Base-by-base conservation (phyloP, 2,888 invertebrate species). In the Baccha elongata region DNA sequence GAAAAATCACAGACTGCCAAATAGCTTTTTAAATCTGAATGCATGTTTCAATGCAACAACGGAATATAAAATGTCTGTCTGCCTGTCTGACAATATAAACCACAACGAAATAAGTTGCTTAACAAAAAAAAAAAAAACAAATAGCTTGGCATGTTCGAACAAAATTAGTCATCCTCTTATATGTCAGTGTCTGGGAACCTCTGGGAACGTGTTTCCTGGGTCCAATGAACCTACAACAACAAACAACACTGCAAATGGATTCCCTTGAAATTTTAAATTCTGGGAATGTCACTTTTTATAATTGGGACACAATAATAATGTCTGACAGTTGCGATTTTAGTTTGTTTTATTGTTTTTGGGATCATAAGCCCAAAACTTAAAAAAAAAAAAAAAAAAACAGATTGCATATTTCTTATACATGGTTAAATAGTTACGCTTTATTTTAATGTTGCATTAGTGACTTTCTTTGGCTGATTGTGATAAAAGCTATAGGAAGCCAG, bases 171-270 rank as follows among this genome's bases (percentile, higher is more conserved):
- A 81, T 67, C 48, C 60, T 40, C 40, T 26, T 26, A 60, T 21
- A n/a, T 55, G 10, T 7, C 13, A 6, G 29, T 42, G 80, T 42
- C 53, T 53, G 15, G 42, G 58, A 40, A 19, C n/a, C 58, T 37
- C 62, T 55, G 58, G 71, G 60, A 62, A 67, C 74, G 64, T 67
- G 81, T 50, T 81, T 81, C 81, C 81, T 72, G 76, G 53, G 76
- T 81, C 69, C 80, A 81, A 71, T 76, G 80, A 81, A 71, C 80
- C 26, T 1, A 13, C n/a, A 40, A 40, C 7, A 46, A 10, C 1
- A 5, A 55, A 5, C 4, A 60, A 60, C 42, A 35, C 44, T 60
- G 42, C 21, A n/a, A 75, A 35, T 60, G 42, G 44, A 52, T 69
- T 62, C 29, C 62, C 11, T 44, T 52, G 46, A 50, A 75, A 62